phyloP scores from a whole-genome alignment of 2,797 vertebrate species.

The Lacerta bilineata region DNA sequence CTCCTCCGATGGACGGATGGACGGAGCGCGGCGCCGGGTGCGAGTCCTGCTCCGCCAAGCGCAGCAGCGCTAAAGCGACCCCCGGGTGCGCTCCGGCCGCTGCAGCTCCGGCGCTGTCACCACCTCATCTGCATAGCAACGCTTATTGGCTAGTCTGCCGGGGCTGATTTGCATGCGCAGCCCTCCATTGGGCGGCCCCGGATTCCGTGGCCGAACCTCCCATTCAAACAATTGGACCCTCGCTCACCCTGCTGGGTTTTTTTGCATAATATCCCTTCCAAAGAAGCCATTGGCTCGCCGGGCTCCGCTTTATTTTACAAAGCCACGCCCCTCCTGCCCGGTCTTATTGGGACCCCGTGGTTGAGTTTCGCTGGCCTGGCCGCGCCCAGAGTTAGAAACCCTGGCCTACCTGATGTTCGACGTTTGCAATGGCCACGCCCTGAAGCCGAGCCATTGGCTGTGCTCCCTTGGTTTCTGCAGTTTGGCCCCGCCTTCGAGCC shows the following conservation, averaged over 20 bases:
- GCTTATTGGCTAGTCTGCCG: constrained; percentile 27
- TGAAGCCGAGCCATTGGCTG: constrained; percentile 38
- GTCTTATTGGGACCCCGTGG: not conserved
- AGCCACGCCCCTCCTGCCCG: not conserved
- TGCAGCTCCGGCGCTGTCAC: constrained; percentile 60
- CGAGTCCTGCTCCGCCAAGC: not conserved
- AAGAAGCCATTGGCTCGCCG: not conserved
- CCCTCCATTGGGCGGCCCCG: too few species aligned
- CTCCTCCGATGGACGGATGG: not conserved
- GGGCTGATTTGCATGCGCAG: not conserved
- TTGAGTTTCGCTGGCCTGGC: not conserved
- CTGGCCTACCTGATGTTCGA: not conserved
- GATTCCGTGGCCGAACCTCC: constrained; percentile 13
- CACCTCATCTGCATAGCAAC: constrained; percentile 73
- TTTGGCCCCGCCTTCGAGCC: not conserved
- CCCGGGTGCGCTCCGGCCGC: constrained; percentile 18
- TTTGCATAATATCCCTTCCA: not conserved
- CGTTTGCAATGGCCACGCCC: constrained; percentile 9
- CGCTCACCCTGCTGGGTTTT: not conserved
- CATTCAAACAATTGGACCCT: constrained; percentile 14
- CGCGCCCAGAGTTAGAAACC: not conserved
- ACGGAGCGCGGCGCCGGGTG: not conserved
- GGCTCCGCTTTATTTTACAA: not conserved
- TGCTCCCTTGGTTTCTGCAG: not conserved
- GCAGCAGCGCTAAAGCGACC: not conserved